phyloP scores from a whole-genome alignment of 1,140 invertebrate genomes.

The Globodera rostochiensis region DNA sequence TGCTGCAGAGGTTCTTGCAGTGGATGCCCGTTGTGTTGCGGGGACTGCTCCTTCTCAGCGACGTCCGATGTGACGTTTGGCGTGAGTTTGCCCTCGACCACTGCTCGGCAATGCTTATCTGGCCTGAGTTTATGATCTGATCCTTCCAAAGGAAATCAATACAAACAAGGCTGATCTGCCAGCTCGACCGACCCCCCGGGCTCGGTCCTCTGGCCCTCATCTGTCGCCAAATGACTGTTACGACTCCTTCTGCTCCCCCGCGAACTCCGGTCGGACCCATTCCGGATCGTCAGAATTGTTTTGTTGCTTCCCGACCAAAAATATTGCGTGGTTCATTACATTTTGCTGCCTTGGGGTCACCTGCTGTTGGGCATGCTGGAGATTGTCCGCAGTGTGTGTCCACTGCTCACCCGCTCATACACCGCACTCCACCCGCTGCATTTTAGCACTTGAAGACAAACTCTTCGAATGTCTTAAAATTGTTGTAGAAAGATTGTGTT shows the following conservation, averaged over 20 bases:
- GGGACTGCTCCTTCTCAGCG: background rate
- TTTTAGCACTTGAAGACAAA: slow-evolving; percentile 51
- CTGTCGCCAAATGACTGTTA: background rate
- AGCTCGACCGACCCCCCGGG: background rate
- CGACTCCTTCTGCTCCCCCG: background rate
- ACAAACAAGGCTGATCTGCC: background rate
- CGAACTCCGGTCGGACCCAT: slow-evolving; percentile 5
- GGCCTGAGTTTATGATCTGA: no score
- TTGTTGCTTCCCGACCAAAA: slow-evolving; percentile 31
- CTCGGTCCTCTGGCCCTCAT: background rate
- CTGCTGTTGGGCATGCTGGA: slow-evolving; percentile 26
- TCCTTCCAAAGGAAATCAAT: no score
- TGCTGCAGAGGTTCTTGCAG: background rate
- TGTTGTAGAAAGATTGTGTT: background rate
- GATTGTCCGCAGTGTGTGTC: slow-evolving; percentile 10
- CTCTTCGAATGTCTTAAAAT: slow-evolving; percentile 51
- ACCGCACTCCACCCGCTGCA: slow-evolving; percentile 19
- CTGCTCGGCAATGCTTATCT: background rate
- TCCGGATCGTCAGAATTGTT: slow-evolving; percentile 41
- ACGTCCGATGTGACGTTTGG: no score
- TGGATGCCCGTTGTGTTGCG: background rate
- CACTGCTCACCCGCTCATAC: slow-evolving; percentile 17
- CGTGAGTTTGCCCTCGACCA: no score
- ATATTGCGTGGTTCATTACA: background rate
- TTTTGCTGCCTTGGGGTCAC: background rate